Evolutionary conservation across 2,888 invertebrate genomes (phyloP), one percentile per base, ranked within the genome.

Genomic region (Stenurella melanura): DNA sequence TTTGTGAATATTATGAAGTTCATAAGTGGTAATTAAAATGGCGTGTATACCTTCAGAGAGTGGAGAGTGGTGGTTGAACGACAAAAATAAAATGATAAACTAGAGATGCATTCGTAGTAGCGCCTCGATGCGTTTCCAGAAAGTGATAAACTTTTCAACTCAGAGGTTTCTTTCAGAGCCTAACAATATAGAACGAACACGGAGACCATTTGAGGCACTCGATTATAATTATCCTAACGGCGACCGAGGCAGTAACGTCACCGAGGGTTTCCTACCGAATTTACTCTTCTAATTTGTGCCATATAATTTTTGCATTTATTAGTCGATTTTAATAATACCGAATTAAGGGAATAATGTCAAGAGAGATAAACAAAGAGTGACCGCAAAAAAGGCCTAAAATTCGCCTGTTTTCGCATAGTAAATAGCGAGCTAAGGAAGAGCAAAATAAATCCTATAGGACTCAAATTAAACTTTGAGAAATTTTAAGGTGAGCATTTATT

Each of bases 191-290:
- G 15, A n/a, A 42, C 12, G 15, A 12, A 50, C 10, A 15, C 15
- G 12, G 42, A 42, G 42, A 50, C n/a, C n/a, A 50, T 50, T 50
- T n/a, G 50, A 50, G n/a, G n/a, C 50, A 50, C 50, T 50, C 50
- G 50, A 50, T n/a, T 50, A 50, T 50, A 50, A 50, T 50, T 50
- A 50, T 50, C 6, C 50, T 12, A 42, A 42, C 15, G 42, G 42
- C 12, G 11, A 15, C 42, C 2, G 50, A 50, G n/a, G 50, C 50
- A 50, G 50, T 50, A n/a, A 5, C 50, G 50, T 50, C 2, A n/a
- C n/a, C n/a, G 15, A 50, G n/a, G n/a, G 15, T 7, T n/a, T n/a
- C n/a, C 42, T 34, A 9, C 30, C 0, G 9, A 5, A 0, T 34
- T 7, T 34, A 7, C 30, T 34, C 6, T 34, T 34, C 30, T 34